phyloP scores from a whole-genome alignment of 2,888 invertebrate species.

The Meiosimyza platycephala region DNA sequence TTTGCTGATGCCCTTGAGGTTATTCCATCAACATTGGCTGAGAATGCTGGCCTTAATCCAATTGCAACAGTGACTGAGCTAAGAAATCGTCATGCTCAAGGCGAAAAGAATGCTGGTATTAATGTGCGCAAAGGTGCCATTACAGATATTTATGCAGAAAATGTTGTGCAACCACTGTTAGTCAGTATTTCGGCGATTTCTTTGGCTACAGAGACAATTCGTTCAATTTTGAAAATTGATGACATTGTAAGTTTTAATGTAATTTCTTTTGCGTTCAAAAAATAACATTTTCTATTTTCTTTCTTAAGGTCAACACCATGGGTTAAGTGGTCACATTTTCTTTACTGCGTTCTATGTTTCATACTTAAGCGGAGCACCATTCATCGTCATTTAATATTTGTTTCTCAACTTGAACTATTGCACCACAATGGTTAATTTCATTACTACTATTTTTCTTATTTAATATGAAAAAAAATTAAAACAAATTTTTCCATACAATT shows the following conservation, averaged over 20 bases:
- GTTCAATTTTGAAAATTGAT: conserved; percentile 98
- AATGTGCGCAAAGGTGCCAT: conserved; percentile 97
- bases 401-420: conserved; percentile 4
- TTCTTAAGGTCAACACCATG: conserved; percentile 58
- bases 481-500: not conserved
- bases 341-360: conserved; percentile 35
- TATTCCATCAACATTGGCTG: conserved; percentile 90
- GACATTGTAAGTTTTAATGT: conserved; percentile 82
- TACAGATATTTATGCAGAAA: conserved; percentile 96
- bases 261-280: conserved; percentile 19
- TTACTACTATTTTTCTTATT: not conserved
- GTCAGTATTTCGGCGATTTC: conserved; percentile 94
- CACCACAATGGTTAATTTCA: conserved; percentile 3
- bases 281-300: conserved; percentile 16
- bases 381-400: conserved; percentile 42
- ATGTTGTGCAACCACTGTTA: conserved; percentile 96
- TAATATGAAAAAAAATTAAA: too few species aligned
- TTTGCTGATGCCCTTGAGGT: conserved; percentile 97
- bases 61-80: conserved; percentile 97
- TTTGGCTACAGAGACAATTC: conserved; percentile 95
- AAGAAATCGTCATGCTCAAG: conserved; percentile 90
- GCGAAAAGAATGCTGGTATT: conserved; percentile 89
- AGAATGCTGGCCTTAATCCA: conserved; percentile 89
- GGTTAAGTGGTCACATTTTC: conserved; percentile 47
- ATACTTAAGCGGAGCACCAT: conserved; percentile 42